Percentiles rank a stretch among this genome's conserved stretches.
These are phyloP conservation scores for Siniperca chuatsi DNA, from an alignment of 2,113 vertebrate species.

Conservation along the genomic window DNA sequence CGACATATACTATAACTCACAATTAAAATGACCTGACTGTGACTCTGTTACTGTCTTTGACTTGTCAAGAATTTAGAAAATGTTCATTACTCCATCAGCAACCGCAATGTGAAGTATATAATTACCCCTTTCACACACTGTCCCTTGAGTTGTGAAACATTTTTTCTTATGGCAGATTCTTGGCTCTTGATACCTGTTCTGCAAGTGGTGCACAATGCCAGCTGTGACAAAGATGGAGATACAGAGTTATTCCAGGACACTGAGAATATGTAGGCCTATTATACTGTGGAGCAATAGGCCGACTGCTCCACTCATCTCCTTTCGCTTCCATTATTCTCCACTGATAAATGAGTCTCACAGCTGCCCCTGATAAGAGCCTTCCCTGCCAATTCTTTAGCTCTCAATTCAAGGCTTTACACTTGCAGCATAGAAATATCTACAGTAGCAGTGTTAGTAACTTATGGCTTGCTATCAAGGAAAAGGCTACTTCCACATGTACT, in stretches of 20 bases:
- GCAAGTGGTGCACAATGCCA: conserved; percentile 59
- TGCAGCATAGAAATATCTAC: conserved; percentile 48
- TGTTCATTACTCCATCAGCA: conserved; percentile 49
- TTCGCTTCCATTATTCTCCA: conserved; percentile 74
- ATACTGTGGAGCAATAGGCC: conserved; percentile 67
- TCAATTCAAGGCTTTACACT: conserved; percentile 76
- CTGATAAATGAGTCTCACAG: conserved; percentile 88
- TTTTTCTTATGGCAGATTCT: conserved; percentile 51
- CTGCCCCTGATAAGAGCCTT: conserved; percentile 85
- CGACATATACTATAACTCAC: neutral
- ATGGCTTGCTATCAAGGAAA: conserved; percentile 47
- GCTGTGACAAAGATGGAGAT: conserved; percentile 60
- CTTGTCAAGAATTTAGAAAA: conserved; percentile 28
- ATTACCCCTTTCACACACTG: conserved; percentile 28
- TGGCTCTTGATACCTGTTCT: conserved; percentile 58
- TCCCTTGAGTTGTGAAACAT: conserved; percentile 26
- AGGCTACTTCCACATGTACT: conserved; percentile 6
- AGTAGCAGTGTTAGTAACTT: conserved; percentile 52
- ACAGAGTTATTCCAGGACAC: conserved; percentile 70
- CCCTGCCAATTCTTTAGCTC: conserved; percentile 86
- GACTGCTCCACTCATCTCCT: conserved; percentile 66
- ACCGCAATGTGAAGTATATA: neutral
- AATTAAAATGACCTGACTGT: conserved; percentile 18
- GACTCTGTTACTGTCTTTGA: conserved; percentile 20
- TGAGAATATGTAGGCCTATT: conserved; percentile 68